Conservation (phyloP, 2,797 vertebrate species). For the Rhabdomys pumilio region DNA sequence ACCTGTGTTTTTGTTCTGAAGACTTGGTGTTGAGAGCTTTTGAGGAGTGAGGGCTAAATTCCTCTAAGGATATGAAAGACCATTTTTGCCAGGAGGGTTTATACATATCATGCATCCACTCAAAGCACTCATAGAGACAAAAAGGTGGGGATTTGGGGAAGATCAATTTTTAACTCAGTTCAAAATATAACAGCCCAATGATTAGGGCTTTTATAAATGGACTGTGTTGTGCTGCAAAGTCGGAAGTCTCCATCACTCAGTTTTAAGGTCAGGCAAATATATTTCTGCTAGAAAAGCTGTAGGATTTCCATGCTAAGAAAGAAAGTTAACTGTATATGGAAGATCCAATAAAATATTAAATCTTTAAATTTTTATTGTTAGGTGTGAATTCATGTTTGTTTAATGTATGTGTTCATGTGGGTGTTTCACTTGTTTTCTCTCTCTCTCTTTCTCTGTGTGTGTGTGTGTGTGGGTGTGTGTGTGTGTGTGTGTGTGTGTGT, state of each 20-base stretch:
- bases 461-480: not conserved
- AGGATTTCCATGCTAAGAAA: not conserved
- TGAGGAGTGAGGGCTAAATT: not conserved
- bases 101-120: not conserved
- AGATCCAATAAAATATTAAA: conserved; percentile 19
- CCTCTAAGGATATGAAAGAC: not conserved
- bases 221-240: conserved; percentile 7
- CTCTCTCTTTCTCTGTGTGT: not conserved
- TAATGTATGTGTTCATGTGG: not conserved
- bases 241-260: not conserved
- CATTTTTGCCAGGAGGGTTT: conserved; percentile 17
- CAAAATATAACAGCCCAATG: conserved; percentile 45
- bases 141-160: conserved; percentile 17
- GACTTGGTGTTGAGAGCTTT: not conserved
- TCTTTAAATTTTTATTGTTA: not conserved
- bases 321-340: conserved; percentile 32
- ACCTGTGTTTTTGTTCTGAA: conserved; percentile 34
- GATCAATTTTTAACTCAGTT: conserved; percentile 66
- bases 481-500: not conserved
- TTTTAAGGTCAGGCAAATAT: conserved; percentile 54
- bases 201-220: conserved; percentile 24
- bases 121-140: conserved; percentile 19
- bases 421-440: not conserved
- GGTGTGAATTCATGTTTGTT: not conserved
- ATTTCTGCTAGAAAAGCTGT: conserved; percentile 26